A percentile compares a stretch with the other conserved stretches of the same genome.
These are phyloP conservation scores for Furcula furcula DNA, from an alignment of 2,888 invertebrate genomes.

Conservation along the genomic window DNA sequence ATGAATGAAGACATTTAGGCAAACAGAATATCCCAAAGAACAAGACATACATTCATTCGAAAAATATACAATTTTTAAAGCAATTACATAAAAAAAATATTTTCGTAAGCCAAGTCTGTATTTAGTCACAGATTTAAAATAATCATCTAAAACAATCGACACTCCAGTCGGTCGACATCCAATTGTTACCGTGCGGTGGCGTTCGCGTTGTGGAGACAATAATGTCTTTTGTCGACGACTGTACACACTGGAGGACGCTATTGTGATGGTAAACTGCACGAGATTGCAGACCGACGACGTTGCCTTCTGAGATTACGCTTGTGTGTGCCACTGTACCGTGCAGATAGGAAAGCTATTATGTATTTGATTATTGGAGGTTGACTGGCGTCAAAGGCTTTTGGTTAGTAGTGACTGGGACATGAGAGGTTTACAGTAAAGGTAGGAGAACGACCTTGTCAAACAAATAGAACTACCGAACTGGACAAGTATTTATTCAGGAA, in stretches of 20 bases:
- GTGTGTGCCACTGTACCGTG: conserved; percentile 1
- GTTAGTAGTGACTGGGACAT: too few species aligned
- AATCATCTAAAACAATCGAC: conserved; percentile 5
- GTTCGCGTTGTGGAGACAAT: conserved; percentile 6
- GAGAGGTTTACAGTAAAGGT: too few species aligned
- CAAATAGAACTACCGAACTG: too few species aligned
- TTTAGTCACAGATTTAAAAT: conserved; percentile 1
- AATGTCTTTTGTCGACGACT: conserved; percentile 7
- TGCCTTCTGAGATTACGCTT: conserved; percentile 1
- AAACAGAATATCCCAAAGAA: too few species aligned
- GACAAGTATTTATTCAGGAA: too few species aligned
- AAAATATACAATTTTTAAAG: too few species aligned
- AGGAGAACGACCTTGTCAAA: too few species aligned
- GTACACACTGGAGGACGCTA: conserved; percentile 4
- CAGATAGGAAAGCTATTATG: neutral
- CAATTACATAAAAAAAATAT: too few species aligned
- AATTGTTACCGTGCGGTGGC: neutral
- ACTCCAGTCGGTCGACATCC: conserved; percentile 1
- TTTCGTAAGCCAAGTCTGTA: too few species aligned
- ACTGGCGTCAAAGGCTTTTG: neutral
- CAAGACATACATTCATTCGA: too few species aligned
- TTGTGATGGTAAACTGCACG: conserved; percentile 13
- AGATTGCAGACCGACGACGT: conserved; percentile 6
- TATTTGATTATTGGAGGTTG: neutral
- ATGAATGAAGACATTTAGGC: too few species aligned